Conservation (phyloP, 2,113 vertebrate species). For the Odontesthes bonariensis region DNA sequence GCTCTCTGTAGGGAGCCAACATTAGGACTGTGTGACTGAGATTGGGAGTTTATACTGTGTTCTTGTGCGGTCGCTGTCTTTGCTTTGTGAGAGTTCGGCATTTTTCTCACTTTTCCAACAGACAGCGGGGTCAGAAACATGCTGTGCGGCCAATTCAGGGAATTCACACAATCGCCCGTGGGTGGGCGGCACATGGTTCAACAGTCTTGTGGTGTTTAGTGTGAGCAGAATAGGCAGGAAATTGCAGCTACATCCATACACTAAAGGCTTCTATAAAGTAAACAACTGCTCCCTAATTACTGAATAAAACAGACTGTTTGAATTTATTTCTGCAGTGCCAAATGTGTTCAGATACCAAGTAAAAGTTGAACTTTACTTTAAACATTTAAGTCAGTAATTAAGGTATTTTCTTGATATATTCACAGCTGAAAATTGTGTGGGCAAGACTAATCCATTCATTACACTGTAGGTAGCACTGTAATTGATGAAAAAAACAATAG, state of each 20-base stretch:
- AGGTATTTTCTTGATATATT: not conserved
- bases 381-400: not conserved
- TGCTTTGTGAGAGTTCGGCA: constrained; percentile 43
- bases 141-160: constrained; percentile 44
- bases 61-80: constrained; percentile 14
- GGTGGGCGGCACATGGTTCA: constrained; percentile 39
- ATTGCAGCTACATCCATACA: not conserved
- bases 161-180: constrained; percentile 32
- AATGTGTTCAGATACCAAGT: no score
- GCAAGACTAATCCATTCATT: not conserved
- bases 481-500: not conserved
- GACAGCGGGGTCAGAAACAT: constrained; percentile 58
- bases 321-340: constrained; percentile 2
- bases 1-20: constrained; percentile 55
- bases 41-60: constrained; percentile 26
- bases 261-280: not conserved
- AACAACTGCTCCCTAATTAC: not conserved
- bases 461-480: not conserved
- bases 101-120: constrained; percentile 39
- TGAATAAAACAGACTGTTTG: constrained; percentile 22
- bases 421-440: no score
- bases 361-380: not conserved
- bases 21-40: constrained; percentile 30
- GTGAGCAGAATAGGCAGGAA: not conserved
- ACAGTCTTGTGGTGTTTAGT: not conserved